A percentile compares a stretch with the other conserved stretches of the same genome.
Evolutionary conservation across 2,797 vertebrate genomes (phyloP).

Genomic region (Spinibarbus caldwelli): DNA sequence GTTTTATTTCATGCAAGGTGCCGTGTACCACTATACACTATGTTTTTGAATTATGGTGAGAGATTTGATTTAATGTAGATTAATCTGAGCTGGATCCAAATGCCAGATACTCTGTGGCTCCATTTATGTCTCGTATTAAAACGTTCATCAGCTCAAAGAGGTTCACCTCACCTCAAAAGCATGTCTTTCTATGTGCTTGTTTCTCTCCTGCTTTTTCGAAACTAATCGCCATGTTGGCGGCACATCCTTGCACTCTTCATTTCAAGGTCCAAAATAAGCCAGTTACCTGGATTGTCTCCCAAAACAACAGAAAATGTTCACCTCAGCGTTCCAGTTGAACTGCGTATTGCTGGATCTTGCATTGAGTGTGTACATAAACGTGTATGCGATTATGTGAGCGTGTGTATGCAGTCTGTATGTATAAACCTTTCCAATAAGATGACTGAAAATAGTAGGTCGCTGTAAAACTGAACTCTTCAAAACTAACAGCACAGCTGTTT

Average conservation of each 20-base stretch:
- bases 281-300: slow-evolving; percentile 29
- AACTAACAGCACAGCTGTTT: slow-evolving; percentile 54
- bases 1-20: neutral
- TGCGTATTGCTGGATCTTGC: neutral
- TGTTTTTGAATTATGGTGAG: neutral
- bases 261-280: slow-evolving; percentile 29
- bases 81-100: slow-evolving; percentile 2
- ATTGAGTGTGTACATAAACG: neutral
- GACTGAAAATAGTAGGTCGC: neutral
- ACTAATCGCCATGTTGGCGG: slow-evolving; percentile 55
- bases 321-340: slow-evolving; percentile 4
- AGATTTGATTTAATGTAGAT: slow-evolving; percentile 9
- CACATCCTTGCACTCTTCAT: slow-evolving; percentile 40
- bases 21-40: neutral
- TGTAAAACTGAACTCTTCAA: neutral
- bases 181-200: neutral
- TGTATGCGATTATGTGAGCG: neutral
- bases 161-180: neutral
- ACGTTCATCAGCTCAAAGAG: neutral
- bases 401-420: neutral
- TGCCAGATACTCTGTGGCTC: neutral
- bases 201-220: slow-evolving; percentile 24
- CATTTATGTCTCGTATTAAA: neutral
- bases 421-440: slow-evolving; percentile 6
- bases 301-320: slow-evolving; percentile 34